A percentile compares a stretch with the other conserved stretches of the same genome.
These are phyloP conservation scores for Capricornis sumatraensis DNA, from an alignment of 2,113 vertebrate genomes.

Conservation along the genomic window DNA sequence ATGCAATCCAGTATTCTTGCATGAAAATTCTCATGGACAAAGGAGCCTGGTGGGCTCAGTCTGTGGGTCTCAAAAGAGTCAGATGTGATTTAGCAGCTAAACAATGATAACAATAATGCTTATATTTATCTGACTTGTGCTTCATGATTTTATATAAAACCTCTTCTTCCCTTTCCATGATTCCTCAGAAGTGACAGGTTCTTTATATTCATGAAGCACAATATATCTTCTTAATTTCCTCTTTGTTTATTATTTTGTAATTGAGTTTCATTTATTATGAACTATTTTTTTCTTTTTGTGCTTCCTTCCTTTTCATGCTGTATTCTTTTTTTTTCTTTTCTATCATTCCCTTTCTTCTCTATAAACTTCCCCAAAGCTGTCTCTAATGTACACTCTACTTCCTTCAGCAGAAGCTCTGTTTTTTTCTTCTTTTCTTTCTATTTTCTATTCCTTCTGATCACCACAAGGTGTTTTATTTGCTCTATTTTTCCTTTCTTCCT, in stretches of 20 bases:
- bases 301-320: background rate
- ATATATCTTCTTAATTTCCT: background rate
- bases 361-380: background rate
- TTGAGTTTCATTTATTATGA: background rate
- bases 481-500: background rate
- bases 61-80: background rate
- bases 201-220: background rate
- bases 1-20: background rate
- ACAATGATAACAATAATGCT: background rate
- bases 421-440: background rate
- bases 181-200: background rate
- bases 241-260: background rate
- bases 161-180: background rate
- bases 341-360: background rate
- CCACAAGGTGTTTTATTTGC: background rate
- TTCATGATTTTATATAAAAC: background rate
- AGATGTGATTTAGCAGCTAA: background rate
- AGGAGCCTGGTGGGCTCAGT: background rate
- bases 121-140: background rate
- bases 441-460: background rate
- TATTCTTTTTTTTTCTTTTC: background rate
- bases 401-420: background rate
- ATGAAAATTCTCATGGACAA: background rate
- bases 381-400: background rate
- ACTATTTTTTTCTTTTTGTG: background rate